Base-by-base conservation (phyloP, 2,797 vertebrate genomes). In the Oreortyx pictus region DNA sequence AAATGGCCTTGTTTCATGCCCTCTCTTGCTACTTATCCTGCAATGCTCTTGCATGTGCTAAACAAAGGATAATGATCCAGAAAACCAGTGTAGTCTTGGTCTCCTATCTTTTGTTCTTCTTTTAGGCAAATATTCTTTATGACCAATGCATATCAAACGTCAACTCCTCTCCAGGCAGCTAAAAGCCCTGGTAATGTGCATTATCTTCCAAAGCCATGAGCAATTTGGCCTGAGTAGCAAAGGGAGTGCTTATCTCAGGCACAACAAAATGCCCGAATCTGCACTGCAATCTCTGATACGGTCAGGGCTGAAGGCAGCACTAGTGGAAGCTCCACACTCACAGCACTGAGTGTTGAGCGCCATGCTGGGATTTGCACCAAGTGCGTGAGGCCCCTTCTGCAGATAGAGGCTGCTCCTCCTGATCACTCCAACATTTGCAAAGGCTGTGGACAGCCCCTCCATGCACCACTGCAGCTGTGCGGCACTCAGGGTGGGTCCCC, bases 201-300 rank as follows among this genome's bases (percentile, higher is more conserved):
- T 67, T 91, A 76, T 65, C 90, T 91, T 73, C 86, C 31, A 35
- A 94, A 75, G 20, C 11, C 7, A 61, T 1, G 37, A 91, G 80
- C 70, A 79, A 73, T 60, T 43, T 65, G 29, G 54, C 37, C 82
- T 81, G 71, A 89, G 88, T 43, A 82, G 92, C 67, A 57, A 82
- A 82, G 68, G 25, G 43, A 82, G 64, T 11, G 0, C 90, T 95
- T 91, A 93, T 95, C 94, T 93, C 27, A 86, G 83, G 94, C 65
- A 71, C 80, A 83, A 68, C 66, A 89, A 87, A 52, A 22, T 2
- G 29, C 88, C 87, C 92, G 91, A 92, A 91, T 95, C 96, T 91
- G 60, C 83, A 31, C 92, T 6, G 44, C 50, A 89, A 95, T 94
- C 92, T 93, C 85, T 93, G 92, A 92, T 82, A 76, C 0, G 62